These are phyloP conservation scores for Drosophila santomea DNA, from an alignment of 1,140 invertebrate genomes.

Conservation along the genomic window DNA sequence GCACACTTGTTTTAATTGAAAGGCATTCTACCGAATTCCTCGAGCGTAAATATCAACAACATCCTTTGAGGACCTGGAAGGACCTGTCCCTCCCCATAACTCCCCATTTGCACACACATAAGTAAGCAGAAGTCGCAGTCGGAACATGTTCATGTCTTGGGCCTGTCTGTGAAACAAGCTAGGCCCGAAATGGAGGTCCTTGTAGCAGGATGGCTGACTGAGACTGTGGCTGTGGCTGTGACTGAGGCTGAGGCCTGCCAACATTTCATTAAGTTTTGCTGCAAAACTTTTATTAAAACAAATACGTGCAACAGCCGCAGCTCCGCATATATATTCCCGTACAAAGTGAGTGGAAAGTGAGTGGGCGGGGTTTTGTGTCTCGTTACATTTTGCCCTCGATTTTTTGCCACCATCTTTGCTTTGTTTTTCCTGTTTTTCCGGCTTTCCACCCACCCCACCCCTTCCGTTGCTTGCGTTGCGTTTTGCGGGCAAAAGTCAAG, in stretches of 20 bases:
- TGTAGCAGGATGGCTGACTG: constrained; percentile 5
- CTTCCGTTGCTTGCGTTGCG: constrained; percentile 43
- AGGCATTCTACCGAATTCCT: constrained; percentile 71
- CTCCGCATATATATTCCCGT: constrained; percentile 16
- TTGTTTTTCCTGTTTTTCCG: constrained; percentile 38
- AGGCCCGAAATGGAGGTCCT: constrained; percentile 32
- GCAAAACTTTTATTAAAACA: constrained; percentile 83
- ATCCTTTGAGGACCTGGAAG: constrained; percentile 54
- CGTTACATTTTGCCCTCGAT: constrained; percentile 79
- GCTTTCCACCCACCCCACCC: constrained; percentile 6
- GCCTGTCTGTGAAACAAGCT: constrained; percentile 39
- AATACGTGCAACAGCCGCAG: constrained; percentile 71
- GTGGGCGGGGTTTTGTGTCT: constrained; percentile 52
- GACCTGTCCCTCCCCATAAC: background rate
- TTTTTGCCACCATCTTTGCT: constrained; percentile 48
- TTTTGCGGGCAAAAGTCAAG: constrained; percentile 75
- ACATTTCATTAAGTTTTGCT: constrained; percentile 83
- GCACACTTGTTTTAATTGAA: constrained; percentile 75
- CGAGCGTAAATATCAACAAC: constrained; percentile 78
- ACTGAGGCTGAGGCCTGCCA: constrained; percentile 62
- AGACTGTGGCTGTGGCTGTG: background rate
- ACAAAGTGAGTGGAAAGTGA: background rate
- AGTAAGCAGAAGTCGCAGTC: constrained; percentile 42
- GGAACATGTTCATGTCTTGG: constrained; percentile 45
- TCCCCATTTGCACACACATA: constrained; percentile 36